Percentiles rank a stretch among this genome's conserved stretches.
These are phyloP conservation scores for Macaria liturata DNA, from an alignment of 2,888 invertebrate genomes.

Conservation along the genomic window DNA sequence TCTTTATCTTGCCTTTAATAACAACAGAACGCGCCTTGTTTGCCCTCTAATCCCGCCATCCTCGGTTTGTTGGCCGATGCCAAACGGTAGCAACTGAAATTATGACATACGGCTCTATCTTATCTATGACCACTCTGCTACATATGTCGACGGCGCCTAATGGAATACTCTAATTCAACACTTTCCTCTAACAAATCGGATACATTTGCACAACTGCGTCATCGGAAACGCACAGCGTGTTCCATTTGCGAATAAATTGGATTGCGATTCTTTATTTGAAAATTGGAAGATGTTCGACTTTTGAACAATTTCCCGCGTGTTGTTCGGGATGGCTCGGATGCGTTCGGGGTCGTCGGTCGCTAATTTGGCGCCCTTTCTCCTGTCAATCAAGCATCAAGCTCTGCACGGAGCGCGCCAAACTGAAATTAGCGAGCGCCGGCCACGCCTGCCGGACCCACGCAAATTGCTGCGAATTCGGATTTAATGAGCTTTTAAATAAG, in stretches of 20 bases:
- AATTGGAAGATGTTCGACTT: conserved; percentile 1
- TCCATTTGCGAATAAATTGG: conserved; percentile 24
- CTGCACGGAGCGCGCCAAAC: conserved; percentile 48
- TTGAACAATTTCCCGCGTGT: conserved; percentile 32
- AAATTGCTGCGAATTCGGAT: conserved; percentile 49
- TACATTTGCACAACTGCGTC: conserved; percentile 53
- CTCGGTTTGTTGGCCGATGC: conserved; percentile 68
- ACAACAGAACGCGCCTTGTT: conserved; percentile 63
- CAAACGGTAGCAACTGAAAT: conserved; percentile 77
- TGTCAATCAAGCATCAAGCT: conserved; percentile 74
- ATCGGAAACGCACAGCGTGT: conserved; percentile 60
- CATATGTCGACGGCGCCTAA: conserved; percentile 77
- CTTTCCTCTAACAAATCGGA: conserved; percentile 62
- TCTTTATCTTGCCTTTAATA: conserved; percentile 75
- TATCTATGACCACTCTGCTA: conserved; percentile 76
- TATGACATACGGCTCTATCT: conserved; percentile 82
- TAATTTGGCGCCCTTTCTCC: conserved; percentile 80
- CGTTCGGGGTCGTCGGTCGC: conserved; percentile 45
- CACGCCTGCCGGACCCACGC: conserved; percentile 40
- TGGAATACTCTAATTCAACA: conserved; percentile 74
- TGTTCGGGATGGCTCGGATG: conserved; percentile 36
- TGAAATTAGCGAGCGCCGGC: conserved; percentile 58
- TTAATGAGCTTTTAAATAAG: conserved; percentile 53
- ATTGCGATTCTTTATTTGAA: neutral
- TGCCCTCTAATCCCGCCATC: conserved; percentile 71